These are phyloP conservation scores for Sinohyriopsis cumingii DNA, from an alignment of 2,888 invertebrate species.

Conservation along the genomic window DNA sequence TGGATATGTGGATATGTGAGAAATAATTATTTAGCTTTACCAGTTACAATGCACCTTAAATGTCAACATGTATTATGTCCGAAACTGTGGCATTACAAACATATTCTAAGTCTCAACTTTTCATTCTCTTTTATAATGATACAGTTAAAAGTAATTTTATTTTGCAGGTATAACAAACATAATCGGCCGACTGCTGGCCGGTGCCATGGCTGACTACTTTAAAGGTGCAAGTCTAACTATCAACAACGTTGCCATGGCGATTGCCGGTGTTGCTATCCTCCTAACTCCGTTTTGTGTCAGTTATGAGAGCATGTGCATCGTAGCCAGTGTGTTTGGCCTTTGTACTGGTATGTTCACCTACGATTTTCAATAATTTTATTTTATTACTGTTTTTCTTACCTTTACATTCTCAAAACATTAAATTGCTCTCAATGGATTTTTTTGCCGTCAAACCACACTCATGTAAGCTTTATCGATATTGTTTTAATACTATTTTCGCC, in stretches of 20 bases:
- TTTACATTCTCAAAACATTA: background rate
- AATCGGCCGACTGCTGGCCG: constrained; percentile 90
- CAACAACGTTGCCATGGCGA: constrained; percentile 90
- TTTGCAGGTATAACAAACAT: constrained; percentile 87
- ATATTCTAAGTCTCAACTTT: no score
- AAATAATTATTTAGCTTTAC: no score
- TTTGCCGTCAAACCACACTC: no score
- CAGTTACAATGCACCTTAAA: no score
- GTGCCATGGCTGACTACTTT: constrained; percentile 84
- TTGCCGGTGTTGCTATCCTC: constrained; percentile 89
- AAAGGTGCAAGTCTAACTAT: constrained; percentile 86
- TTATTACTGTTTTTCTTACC: background rate
- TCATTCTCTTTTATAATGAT: no score
- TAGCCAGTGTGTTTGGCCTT: constrained; percentile 91
- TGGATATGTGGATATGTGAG: no score
- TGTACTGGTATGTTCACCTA: constrained; percentile 59
- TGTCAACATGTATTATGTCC: no score
- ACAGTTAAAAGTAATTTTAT: background rate
- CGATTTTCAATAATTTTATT: background rate
- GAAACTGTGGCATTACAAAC: no score
- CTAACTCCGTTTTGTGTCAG: constrained; percentile 87
- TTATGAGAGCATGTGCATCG: constrained; percentile 84
- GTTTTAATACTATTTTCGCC: no score
- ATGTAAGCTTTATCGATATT: background rate
- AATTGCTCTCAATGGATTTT: no score